Evolutionary conservation across 2,888 invertebrate genomes (phyloP).

Genomic region (Torymus auratus): DNA sequence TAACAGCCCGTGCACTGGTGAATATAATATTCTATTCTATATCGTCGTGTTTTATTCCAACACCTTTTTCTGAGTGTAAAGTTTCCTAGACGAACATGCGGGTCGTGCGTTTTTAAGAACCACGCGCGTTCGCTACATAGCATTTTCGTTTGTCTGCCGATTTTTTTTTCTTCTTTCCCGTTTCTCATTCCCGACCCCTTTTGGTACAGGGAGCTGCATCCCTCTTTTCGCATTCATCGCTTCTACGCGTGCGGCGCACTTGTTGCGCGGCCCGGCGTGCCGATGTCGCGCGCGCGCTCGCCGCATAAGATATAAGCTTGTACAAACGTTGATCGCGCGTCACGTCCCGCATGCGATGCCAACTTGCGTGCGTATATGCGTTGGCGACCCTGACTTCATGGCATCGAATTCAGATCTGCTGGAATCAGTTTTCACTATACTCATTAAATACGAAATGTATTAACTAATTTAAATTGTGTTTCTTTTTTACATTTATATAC

Average conservation of each 20-base stretch:
- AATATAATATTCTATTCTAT: no score
- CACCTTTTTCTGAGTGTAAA: no score
- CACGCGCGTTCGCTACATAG: no score
- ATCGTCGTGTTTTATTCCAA: no score
- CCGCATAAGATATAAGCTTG: constrained; percentile 28
- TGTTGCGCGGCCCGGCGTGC: constrained; percentile 19
- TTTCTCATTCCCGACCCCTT: not conserved
- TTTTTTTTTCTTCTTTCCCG: not conserved
- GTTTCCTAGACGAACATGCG: no score
- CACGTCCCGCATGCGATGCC: not conserved
- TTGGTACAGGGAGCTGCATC: not conserved
- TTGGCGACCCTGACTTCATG: not conserved
- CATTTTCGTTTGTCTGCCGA: not conserved
- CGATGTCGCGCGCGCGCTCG: not conserved
- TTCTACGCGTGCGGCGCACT: constrained; percentile 6
- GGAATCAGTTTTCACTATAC: no score
- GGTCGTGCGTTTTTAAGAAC: no score
- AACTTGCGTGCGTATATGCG: not conserved
- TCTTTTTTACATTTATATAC: no score
- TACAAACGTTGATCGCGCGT: not conserved
- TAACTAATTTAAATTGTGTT: no score
- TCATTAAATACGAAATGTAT: no score
- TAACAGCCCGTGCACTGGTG: no score
- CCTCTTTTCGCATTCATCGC: constrained; percentile 30
- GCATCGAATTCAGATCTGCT: no score